phyloP scores from a whole-genome alignment of 2,113 vertebrate species.

The Rhagologus leucostigma region DNA sequence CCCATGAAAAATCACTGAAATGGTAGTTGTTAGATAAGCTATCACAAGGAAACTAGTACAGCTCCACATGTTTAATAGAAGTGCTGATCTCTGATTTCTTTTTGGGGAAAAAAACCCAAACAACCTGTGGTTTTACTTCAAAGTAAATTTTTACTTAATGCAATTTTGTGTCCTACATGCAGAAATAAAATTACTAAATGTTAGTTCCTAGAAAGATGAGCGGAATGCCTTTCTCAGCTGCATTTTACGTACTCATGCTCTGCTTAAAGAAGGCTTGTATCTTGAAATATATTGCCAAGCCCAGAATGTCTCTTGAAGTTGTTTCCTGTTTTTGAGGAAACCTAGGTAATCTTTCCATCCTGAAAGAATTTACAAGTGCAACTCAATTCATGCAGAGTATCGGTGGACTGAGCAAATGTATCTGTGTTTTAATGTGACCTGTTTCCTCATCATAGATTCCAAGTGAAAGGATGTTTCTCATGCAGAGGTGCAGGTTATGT shows the following conservation, averaged over 20 bases:
- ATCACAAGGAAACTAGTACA: not conserved
- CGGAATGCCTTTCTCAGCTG: not conserved
- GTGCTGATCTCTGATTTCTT: not conserved
- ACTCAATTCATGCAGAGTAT: not conserved
- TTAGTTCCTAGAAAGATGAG: constrained; percentile 32
- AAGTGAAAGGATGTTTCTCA: not conserved
- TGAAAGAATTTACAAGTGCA: not conserved
- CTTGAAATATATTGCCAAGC: not conserved
- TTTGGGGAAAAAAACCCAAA: not conserved
- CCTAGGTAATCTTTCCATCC: not conserved
- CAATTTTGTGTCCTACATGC: not conserved
- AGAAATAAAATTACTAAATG: not conserved
- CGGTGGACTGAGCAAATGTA: not conserved
- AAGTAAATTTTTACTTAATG: not conserved
- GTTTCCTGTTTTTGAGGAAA: not conserved
- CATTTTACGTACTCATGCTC: not conserved
- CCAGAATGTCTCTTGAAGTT: not conserved
- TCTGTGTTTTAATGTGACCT: not conserved
- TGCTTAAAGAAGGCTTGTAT: not conserved
- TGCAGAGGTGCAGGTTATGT: not conserved
- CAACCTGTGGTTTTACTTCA: not conserved
- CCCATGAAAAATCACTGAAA: constrained; percentile 14
- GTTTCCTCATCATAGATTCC: not conserved
- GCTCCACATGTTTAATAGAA: not conserved
- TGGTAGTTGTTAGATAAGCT: constrained; percentile 8